These are phyloP conservation scores for Saguinus imperator DNA, from an alignment of 2,113 vertebrate genomes.

Conservation along the genomic window DNA sequence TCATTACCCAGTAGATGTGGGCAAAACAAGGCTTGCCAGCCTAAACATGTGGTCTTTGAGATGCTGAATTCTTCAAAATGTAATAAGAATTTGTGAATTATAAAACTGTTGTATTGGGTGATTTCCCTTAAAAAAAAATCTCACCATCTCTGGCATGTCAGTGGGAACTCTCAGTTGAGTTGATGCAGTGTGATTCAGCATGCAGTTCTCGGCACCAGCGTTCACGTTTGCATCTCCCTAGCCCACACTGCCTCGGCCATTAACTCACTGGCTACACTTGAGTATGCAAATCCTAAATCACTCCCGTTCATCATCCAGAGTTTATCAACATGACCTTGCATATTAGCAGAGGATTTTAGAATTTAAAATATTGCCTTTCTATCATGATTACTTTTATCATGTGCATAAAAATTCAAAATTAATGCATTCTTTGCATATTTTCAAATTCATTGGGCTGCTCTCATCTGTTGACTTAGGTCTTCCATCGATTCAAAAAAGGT, in stretches of 20 bases:
- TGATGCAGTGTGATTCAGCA: background rate
- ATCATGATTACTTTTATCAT: background rate
- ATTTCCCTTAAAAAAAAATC: background rate
- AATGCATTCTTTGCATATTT: background rate
- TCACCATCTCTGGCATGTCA: too few species aligned
- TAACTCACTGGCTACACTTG: background rate
- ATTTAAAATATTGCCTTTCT: background rate
- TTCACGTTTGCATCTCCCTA: too few species aligned
- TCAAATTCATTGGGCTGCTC: background rate
- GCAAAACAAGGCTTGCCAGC: background rate
- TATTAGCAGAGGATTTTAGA: background rate
- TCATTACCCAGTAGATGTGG: accelerated
- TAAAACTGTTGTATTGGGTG: background rate
- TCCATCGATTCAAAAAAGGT: too few species aligned
- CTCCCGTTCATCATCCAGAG: too few species aligned
- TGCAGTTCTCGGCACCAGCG: background rate
- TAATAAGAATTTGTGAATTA: background rate
- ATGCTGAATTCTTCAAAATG: background rate
- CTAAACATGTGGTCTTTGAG: background rate
- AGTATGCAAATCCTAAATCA: too few species aligned
- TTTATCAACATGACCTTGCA: too few species aligned
- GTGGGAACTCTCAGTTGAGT: background rate
- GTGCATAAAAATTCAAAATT: background rate
- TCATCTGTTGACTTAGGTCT: background rate
- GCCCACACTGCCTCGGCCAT: background rate